These are phyloP conservation scores for Hafferia zeledoni DNA, from an alignment of 2,797 vertebrate species.

Conservation along the genomic window DNA sequence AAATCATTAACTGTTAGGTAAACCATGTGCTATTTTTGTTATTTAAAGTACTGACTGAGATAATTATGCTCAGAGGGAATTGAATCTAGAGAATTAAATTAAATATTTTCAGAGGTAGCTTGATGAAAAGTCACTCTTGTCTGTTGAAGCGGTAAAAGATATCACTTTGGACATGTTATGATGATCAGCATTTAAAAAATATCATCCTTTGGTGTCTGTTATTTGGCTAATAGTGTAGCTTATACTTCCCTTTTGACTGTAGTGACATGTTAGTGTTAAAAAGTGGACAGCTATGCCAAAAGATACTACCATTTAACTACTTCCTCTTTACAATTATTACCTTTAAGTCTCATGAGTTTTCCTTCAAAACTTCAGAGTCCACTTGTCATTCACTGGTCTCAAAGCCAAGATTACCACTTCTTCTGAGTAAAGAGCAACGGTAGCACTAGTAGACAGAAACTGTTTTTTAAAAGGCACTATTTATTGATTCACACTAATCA, in stretches of 20 bases:
- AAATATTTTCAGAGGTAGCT: not conserved
- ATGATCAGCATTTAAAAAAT: not conserved
- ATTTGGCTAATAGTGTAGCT: not conserved
- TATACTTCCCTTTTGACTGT: not conserved
- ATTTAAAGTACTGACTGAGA: slow-evolving; percentile 22
- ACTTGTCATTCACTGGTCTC: not conserved
- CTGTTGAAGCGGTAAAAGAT: not conserved
- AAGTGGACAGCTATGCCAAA: not conserved
- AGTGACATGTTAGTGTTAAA: not conserved
- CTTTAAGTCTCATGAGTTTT: not conserved
- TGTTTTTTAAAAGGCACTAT: not conserved
- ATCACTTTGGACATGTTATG: not conserved
- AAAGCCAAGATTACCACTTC: not conserved
- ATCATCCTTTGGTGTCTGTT: not conserved
- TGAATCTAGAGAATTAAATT: not conserved
- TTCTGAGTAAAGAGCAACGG: not conserved
- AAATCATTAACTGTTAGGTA: slow-evolving; percentile 18
- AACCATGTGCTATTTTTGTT: not conserved
- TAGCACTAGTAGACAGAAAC: not conserved
- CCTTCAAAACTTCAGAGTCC: not conserved
- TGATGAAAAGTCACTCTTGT: not conserved
- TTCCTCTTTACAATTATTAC: not conserved
- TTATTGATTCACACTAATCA: not conserved
- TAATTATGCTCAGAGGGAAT: slow-evolving; percentile 37
- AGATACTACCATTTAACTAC: not conserved